A percentile compares a stretch with the other conserved stretches of the same genome.
Evolutionary conservation across 2,888 invertebrate species (phyloP).

Genomic region (Spatulosminthurus flaviceps): DNA sequence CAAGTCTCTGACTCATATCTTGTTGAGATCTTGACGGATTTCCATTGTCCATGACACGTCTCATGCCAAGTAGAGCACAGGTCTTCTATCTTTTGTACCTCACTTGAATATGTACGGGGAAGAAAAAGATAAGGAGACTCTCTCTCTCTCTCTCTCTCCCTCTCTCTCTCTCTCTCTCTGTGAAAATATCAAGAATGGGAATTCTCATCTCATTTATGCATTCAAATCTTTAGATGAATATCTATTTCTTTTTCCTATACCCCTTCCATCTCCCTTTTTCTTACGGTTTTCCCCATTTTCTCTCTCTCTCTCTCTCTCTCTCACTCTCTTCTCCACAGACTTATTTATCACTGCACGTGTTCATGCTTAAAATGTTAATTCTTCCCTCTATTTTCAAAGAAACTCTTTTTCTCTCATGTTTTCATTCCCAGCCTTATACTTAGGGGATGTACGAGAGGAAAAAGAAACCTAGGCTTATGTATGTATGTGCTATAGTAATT

Average conservation of each 20-base stretch:
- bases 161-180: too few relatives aligned
- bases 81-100: conserved; percentile 1
- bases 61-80: conserved; percentile 34
- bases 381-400: too few relatives aligned
- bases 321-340: not conserved
- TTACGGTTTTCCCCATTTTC: too few relatives aligned
- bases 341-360: too few relatives aligned
- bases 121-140: not conserved
- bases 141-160: too few relatives aligned
- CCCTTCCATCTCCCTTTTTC: not conserved
- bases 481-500: too few relatives aligned
- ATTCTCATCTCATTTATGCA: conserved; percentile 24
- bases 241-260: conserved; percentile 6
- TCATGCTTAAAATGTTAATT: too few relatives aligned
- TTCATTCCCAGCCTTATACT: too few relatives aligned
- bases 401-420: too few relatives aligned
- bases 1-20: too few relatives aligned
- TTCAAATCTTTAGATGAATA: conserved; percentile 14
- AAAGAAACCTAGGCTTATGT: too few relatives aligned
- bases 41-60: conserved; percentile 45
- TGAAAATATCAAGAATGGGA: conserved; percentile 20
- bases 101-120: not conserved
- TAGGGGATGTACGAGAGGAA: too few relatives aligned
- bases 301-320: not conserved
- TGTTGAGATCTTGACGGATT: conserved; percentile 35